Evolutionary conservation across 2,113 vertebrate species (phyloP).

Genomic region (Zosterops hypoxanthus): DNA sequence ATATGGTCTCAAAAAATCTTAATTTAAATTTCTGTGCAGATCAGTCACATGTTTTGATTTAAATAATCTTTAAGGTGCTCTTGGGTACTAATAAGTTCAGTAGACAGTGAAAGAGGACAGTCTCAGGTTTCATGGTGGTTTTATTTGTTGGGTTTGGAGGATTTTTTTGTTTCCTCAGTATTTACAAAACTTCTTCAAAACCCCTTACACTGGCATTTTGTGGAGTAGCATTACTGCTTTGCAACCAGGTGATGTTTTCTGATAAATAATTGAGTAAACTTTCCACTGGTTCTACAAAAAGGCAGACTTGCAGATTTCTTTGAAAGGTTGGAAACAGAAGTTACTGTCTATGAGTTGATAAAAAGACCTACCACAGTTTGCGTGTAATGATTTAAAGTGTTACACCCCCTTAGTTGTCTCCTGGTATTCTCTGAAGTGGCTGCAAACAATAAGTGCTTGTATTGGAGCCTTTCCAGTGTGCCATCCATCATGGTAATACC

Average conservation of each 20-base stretch:
- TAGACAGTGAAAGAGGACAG: background rate
- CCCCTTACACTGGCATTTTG: background rate
- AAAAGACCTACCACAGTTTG: background rate
- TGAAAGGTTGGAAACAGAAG: background rate
- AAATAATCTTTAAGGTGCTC: background rate
- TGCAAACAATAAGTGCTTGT: background rate
- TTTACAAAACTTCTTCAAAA: background rate
- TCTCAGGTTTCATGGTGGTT: background rate
- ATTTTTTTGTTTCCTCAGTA: background rate
- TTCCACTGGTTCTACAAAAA: background rate
- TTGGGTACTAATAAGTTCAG: background rate
- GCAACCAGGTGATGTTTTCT: background rate
- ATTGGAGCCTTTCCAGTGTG: background rate
- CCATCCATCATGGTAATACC: background rate
- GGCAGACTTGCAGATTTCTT: background rate
- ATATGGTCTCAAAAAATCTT: background rate
- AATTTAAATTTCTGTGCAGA: background rate
- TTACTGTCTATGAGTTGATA: background rate
- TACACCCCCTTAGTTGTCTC: background rate
- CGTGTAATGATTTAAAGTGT: background rate
- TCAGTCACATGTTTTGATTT: background rate
- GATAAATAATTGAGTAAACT: background rate
- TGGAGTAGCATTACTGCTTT: background rate
- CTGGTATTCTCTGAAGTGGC: background rate
- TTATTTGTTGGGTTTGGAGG: background rate